A percentile compares a stretch with the other conserved stretches of the same genome.
Conservation (phyloP, 2,888 invertebrate genomes). For the Cyclophora albipunctata region DNA sequence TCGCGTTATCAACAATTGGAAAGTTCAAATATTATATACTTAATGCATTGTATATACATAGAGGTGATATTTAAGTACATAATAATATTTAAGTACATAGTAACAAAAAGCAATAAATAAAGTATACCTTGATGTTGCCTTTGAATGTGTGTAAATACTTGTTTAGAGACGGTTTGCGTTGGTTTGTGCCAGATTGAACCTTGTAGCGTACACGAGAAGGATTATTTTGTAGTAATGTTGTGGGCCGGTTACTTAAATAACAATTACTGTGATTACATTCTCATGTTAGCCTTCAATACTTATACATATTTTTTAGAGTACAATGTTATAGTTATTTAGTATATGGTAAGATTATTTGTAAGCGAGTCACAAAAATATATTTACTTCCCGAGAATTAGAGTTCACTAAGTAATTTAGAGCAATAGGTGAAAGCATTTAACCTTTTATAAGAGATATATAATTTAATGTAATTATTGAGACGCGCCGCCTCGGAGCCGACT, state of each 20-base stretch:
- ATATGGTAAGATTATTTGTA: conserved; percentile 64
- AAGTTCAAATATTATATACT: conserved; percentile 51
- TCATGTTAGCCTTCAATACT: conserved; percentile 75
- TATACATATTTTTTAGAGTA: conserved; percentile 76
- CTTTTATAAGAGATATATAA: conserved; percentile 62
- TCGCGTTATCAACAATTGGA: conserved; percentile 35
- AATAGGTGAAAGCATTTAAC: conserved; percentile 68
- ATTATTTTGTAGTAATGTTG: conserved; percentile 66
- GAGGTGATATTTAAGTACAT: conserved; percentile 71
- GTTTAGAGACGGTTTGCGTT: conserved; percentile 50
- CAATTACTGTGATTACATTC: conserved; percentile 74
- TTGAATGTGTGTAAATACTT: conserved; percentile 61
- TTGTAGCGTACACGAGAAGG: conserved; percentile 43
- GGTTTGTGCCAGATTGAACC: conserved; percentile 35
- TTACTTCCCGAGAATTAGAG: conserved; percentile 65
- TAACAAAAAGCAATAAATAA: conserved; percentile 74
- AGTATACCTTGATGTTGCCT: conserved; percentile 75
- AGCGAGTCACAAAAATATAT: conserved; percentile 73
- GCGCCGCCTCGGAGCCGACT: conserved; percentile 20
- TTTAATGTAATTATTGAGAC: conserved; percentile 44
- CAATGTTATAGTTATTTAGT: conserved; percentile 75
- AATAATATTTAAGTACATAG: no score
- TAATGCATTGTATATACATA: conserved; percentile 57
- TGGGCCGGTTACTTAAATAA: conserved; percentile 73
- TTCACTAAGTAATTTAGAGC: conserved; percentile 66